Base-by-base conservation (phyloP, 2,888 invertebrate species). In the Gasteruption jaculator region DNA sequence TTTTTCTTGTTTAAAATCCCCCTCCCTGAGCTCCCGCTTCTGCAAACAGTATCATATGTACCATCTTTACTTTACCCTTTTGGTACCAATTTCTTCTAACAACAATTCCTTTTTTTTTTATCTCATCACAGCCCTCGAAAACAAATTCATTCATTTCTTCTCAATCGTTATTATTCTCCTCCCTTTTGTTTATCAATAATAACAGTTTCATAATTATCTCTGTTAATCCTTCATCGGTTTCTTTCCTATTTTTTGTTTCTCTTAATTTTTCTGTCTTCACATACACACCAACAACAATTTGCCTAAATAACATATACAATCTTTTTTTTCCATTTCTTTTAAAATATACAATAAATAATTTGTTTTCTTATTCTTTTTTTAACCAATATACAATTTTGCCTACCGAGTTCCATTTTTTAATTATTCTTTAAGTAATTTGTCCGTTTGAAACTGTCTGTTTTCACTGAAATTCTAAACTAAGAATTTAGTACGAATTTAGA, bases 121-220 rank as follows among this genome's bases (percentile, higher is more conserved):
- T 41, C 53, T 57, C 60, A 56, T 70, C 69, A 70, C 69, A 70
- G 69, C 69, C 69, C 68, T 67, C n/a, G n/a, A n/a, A n/a, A n/a
- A n/a, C n/a, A n/a, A n/a, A n/a, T n/a, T n/a, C n/a, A n/a, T n/a
- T n/a, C 60, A 57, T 63, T 64, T 65, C 62, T 59, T 57, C 59
- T 55, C 50, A 29, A 43, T 52, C 49, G 53, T 49, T 46, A 44
- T 39, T 41, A 29, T 35, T 43, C 26, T 25, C 38, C 21, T 12
- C 41, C 18, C 14, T 34, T 46, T 26, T 39, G 29, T 40, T 29
- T 39, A 33, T 20, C 27, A 38, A 27, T 33, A 42, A 39, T 40
- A 42, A 22, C 41, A 36, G 38, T 25, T 31, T 14, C 24, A 15
- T 18, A 8, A n/a, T 41, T 37, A 35, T 45, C 27, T 41, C 22